phyloP scores from a whole-genome alignment of 2,888 invertebrate genomes.

The Bedellia somnulentella region DNA sequence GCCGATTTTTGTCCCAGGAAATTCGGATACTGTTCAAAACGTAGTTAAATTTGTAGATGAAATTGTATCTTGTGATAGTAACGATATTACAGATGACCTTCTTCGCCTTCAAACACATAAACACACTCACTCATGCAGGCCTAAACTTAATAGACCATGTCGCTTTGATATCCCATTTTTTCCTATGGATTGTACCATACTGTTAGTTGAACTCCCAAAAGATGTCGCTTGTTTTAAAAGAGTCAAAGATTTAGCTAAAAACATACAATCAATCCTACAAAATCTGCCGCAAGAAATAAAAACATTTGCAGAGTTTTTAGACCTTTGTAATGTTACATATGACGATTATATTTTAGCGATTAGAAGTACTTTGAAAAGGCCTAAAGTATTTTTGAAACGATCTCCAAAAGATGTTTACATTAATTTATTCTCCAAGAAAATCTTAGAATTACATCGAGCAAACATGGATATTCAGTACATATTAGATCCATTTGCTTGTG shows the following conservation, averaged over 20 bases:
- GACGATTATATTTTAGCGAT: slow-evolving; percentile 11
- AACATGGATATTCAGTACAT: slow-evolving; percentile 26
- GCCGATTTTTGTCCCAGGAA: slow-evolving; percentile 12
- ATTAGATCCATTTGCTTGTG: slow-evolving; percentile 19
- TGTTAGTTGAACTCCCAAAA: slow-evolving; percentile 1
- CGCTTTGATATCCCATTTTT: slow-evolving; percentile 12
- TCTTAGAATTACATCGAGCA: slow-evolving; percentile 14
- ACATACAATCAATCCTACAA: slow-evolving; percentile 2
- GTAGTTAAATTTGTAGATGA: slow-evolving; percentile 7
- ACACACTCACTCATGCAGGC: slow-evolving; percentile 12
- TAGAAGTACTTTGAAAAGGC: slow-evolving; percentile 6
- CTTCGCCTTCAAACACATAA: too few species aligned
- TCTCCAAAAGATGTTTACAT: slow-evolving; percentile 8
- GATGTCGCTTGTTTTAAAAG: slow-evolving; percentile 5
- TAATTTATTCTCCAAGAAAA: slow-evolving; percentile 13
- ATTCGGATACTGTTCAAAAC: slow-evolving; percentile 7
- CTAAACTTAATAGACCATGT: slow-evolving; percentile 10
- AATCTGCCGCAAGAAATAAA: slow-evolving; percentile 5
- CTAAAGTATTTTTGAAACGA: slow-evolving; percentile 10
- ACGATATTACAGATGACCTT: too few species aligned
- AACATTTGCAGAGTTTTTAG: slow-evolving; percentile 9
- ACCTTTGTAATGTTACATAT: slow-evolving; percentile 2
- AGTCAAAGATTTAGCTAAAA: slow-evolving; percentile 7
- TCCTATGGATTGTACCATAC: slow-evolving; percentile 11
- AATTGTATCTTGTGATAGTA: too few species aligned